Conservation (phyloP, 1,140 invertebrate species). For the Gonatopus flavifemur region DNA sequence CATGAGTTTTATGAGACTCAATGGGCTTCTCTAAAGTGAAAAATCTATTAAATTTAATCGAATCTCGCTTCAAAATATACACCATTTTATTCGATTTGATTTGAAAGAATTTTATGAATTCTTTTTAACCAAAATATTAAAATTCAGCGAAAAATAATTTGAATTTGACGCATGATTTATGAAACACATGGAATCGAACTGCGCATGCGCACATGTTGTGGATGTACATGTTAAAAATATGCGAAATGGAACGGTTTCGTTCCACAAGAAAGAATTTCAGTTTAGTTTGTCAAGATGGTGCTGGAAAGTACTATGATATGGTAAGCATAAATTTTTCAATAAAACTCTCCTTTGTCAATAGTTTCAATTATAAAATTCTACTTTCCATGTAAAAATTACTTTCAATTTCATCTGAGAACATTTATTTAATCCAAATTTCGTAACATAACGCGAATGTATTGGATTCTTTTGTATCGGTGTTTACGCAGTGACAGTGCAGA, state of each 20-base stretch:
- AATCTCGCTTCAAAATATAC: no score
- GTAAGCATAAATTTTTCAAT: constrained; percentile 59
- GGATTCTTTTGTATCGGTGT: constrained; percentile 3
- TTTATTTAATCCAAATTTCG: not conserved
- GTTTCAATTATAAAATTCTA: not conserved
- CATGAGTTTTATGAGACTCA: no score
- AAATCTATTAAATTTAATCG: no score
- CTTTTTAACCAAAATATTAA: no score
- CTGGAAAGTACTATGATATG: constrained; percentile 98
- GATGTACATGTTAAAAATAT: no score
- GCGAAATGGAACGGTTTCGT: constrained; percentile 4
- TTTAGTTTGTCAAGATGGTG: constrained; percentile 73
- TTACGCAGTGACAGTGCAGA: constrained; percentile 50
- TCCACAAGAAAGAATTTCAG: not conserved
- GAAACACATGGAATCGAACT: no score
- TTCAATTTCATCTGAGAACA: not conserved
- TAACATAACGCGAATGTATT: not conserved
- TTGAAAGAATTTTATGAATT: no score
- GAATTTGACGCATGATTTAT: no score
- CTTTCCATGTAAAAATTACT: not conserved
- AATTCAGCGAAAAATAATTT: no score
- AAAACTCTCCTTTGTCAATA: not conserved
- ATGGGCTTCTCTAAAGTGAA: no score
- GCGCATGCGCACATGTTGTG: no score
- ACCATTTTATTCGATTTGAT: no score